These are phyloP conservation scores for Catalaphyllia jardinei DNA, from an alignment of 64 coral and sea anemone species.

Conservation along the genomic window DNA sequence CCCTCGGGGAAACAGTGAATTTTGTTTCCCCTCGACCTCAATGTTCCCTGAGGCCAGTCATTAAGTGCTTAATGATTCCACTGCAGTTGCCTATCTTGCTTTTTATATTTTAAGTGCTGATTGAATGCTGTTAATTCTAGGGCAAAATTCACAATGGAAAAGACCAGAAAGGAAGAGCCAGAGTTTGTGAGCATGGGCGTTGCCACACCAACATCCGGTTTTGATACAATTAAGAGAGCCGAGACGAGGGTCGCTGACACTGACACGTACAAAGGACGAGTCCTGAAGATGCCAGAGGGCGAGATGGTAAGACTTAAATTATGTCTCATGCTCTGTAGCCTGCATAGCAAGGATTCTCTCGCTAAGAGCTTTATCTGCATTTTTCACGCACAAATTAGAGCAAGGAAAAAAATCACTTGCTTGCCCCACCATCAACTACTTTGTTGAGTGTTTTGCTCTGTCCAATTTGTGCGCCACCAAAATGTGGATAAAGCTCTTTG, in stretches of 20 bases:
- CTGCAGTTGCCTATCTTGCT: not conserved
- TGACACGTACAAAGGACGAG: constrained; percentile 82
- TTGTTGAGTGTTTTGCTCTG: too few species aligned
- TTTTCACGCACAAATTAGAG: not conserved
- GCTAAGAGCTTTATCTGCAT: not conserved
- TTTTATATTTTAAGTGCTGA: not conserved
- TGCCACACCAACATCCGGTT: constrained; percentile 62
- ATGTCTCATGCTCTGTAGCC: not conserved
- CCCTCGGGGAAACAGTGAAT: too few species aligned
- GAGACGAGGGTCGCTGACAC: constrained; percentile 81
- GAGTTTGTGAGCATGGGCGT: constrained; percentile 79
- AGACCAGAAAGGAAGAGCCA: constrained; percentile 32
- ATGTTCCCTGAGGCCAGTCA: too few species aligned
- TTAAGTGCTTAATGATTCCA: too few species aligned
- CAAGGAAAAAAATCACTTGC: not conserved
- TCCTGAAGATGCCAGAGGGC: constrained; percentile 26
- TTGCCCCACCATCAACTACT: too few species aligned
- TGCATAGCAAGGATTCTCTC: too few species aligned
- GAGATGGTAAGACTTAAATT: constrained; percentile 5
- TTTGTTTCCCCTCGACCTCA: too few species aligned
- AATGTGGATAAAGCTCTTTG: too few species aligned
- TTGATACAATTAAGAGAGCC: constrained; percentile 80
- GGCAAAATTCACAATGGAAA: constrained; percentile 19
- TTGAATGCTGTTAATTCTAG: not conserved
- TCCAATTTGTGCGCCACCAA: too few species aligned